A percentile compares a stretch with the other conserved stretches of the same genome.
Evolutionary conservation across 2,888 invertebrate species (phyloP).

Genomic region (Tuberolachnus salignus): DNA sequence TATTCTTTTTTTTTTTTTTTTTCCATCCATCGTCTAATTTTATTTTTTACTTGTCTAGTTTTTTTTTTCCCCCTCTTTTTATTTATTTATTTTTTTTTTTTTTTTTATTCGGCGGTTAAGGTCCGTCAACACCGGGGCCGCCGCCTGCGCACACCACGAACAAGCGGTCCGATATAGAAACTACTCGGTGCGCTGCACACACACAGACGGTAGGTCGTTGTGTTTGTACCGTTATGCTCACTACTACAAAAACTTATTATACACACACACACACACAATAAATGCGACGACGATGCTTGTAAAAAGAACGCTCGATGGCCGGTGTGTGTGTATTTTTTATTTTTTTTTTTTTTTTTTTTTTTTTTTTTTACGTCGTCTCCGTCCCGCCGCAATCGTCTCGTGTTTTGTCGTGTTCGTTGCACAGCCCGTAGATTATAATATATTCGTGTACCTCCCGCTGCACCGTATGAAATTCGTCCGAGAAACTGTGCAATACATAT

Average conservation of each 20-base stretch:
- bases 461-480: background rate
- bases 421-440: background rate
- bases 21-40: constrained; percentile 24
- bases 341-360: too few species aligned
- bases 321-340: background rate
- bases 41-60: constrained; percentile 33
- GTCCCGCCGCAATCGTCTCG: background rate
- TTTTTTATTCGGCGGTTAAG: constrained; percentile 14
- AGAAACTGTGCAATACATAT: background rate
- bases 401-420: background rate
- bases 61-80: constrained; percentile 22
- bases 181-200: constrained; percentile 1
- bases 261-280: background rate
- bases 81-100: constrained; percentile 11
- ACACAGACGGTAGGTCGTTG: constrained; percentile 52
- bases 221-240: constrained; percentile 37
- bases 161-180: constrained; percentile 24
- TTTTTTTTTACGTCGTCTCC: background rate
- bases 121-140: constrained; percentile 38
- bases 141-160: background rate
- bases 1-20: too few species aligned
- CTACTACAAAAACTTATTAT: constrained; percentile 1
- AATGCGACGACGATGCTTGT: background rate
- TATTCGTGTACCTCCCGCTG: too few species aligned
- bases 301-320: background rate